phyloP scores from a whole-genome alignment of 1,140 invertebrate species.

The Caenorhabditis briggsae region DNA sequence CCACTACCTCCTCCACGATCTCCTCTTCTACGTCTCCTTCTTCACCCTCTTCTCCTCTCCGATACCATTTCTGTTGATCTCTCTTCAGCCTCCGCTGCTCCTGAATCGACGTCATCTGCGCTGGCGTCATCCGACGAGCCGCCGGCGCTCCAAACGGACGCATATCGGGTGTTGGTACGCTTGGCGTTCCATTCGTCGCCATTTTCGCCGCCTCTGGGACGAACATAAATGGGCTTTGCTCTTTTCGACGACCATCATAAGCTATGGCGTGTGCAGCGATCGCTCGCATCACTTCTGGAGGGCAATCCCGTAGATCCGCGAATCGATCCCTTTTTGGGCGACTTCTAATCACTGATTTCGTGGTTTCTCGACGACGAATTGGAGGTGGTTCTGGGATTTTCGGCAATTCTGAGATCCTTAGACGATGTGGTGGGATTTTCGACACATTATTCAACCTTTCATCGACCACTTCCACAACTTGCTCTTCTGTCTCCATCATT shows the following conservation, averaged over 20 bases:
- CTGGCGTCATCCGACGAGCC: background rate
- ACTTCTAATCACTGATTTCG: background rate
- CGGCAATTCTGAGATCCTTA: background rate
- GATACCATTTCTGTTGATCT: background rate
- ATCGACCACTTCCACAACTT: constrained; percentile 50
- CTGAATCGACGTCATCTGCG: background rate
- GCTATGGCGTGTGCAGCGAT: constrained; percentile 22
- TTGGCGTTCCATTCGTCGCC: background rate
- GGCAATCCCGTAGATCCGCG: constrained; percentile 5
- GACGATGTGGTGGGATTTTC: constrained; percentile 3
- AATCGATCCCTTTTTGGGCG: background rate
- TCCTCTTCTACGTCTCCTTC: constrained; percentile 2
- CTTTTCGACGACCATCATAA: constrained; percentile 17
- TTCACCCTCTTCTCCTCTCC: background rate
- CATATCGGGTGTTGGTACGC: background rate
- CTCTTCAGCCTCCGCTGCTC: background rate
- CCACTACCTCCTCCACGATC: background rate
- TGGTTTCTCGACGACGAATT: background rate
- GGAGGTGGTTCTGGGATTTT: background rate
- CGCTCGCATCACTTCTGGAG: constrained; percentile 10
- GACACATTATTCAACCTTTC: background rate
- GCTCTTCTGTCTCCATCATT: background rate
- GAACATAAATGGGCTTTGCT: background rate
- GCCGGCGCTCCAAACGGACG: background rate
- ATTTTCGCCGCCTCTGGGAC: background rate